Conservation (phyloP, 2,113 vertebrate genomes). For the Columbina picui region DNA sequence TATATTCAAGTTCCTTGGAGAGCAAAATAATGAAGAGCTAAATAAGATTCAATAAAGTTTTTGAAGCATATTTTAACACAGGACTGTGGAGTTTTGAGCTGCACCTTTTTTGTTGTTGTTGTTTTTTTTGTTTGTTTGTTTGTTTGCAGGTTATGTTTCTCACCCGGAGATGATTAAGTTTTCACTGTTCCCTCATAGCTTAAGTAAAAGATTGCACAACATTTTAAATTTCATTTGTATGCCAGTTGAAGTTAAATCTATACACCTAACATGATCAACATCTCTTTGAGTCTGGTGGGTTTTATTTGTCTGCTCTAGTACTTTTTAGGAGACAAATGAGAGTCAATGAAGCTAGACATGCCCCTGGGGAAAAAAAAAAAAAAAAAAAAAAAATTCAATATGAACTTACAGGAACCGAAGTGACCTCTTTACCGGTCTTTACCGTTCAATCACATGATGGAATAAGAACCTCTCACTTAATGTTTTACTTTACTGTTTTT, state of each 20-base stretch:
- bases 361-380: no score
- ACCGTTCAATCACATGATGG: fast-evolving
- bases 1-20: not conserved
- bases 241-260: not conserved
- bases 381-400: not conserved
- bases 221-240: not conserved
- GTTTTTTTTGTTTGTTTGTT: no score
- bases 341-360: not conserved
- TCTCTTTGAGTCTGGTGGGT: not conserved
- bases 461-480: not conserved
- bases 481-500: not conserved
- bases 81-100: not conserved
- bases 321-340: not conserved
- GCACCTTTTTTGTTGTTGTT: not conserved
- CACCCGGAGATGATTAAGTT: not conserved
- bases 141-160: not conserved
- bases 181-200: not conserved
- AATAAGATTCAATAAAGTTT: not conserved
- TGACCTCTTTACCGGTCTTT: not conserved
- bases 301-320: not conserved
- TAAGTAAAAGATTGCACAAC: not conserved
- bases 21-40: not conserved
- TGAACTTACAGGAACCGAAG: not conserved
- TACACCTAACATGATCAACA: not conserved
- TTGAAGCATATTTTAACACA: not conserved